phyloP scores from a whole-genome alignment of 2,113 vertebrate species.

The Pelecanoides urinatrix region DNA sequence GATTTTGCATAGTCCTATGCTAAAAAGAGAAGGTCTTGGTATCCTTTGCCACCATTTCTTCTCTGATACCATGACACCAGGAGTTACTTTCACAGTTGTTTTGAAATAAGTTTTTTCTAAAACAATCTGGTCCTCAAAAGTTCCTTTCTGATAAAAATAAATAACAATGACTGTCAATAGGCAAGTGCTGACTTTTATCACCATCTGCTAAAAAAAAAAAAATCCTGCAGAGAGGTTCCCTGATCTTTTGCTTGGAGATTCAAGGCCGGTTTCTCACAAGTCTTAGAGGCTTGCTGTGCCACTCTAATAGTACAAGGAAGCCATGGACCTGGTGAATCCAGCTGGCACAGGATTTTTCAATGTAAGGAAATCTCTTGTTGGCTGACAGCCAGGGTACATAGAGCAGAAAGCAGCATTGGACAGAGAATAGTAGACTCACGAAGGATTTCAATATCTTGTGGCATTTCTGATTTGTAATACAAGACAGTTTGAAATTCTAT shows the following conservation, averaged over 20 bases:
- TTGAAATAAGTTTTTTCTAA: background rate
- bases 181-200: background rate
- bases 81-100: background rate
- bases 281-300: background rate
- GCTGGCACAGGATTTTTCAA: background rate
- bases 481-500: background rate
- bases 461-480: background rate
- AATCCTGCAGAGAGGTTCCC: background rate
- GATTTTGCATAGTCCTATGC: background rate
- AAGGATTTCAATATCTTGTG: background rate
- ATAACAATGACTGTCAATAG: background rate
- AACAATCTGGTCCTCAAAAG: background rate
- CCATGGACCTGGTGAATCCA: background rate
- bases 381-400: background rate
- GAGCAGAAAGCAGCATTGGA: background rate
- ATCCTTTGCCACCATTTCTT: background rate
- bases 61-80: background rate
- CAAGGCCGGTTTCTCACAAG: background rate
- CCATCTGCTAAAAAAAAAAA: background rate
- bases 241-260: background rate
- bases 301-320: background rate
- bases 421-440: background rate
- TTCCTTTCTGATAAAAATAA: background rate
- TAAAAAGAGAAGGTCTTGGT: background rate
- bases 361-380: background rate